phyloP scores from a whole-genome alignment of 2,888 invertebrate species.

The Blastobasis lacticolella region DNA sequence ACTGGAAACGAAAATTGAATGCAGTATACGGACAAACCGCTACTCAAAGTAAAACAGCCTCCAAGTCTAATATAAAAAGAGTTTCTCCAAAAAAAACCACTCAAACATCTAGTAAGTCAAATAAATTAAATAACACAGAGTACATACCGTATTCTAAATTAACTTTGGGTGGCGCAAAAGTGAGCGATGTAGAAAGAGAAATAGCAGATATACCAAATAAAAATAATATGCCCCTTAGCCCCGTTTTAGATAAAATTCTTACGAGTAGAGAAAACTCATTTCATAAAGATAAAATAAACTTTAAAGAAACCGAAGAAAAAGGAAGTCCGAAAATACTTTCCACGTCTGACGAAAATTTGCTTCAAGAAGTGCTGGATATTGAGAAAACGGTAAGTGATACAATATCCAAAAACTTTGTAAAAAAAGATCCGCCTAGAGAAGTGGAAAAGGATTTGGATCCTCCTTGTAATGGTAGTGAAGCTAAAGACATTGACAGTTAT shows the following conservation, averaged over 20 bases:
- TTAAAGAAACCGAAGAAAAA: conserved; percentile 21
- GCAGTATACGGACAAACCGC: conserved; percentile 40
- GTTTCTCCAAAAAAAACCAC: conserved; percentile 21
- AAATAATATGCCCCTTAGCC: conserved; percentile 44
- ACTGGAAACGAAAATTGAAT: conserved; percentile 56
- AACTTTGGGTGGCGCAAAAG: conserved; percentile 58
- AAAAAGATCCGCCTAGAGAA: conserved; percentile 17
- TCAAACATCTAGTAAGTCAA: conserved; percentile 1
- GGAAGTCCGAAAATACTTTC: conserved; percentile 39
- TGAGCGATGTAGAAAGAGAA: conserved; percentile 60
- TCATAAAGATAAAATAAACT: conserved; percentile 28
- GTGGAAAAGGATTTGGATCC: conserved; percentile 13
- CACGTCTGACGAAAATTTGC: conserved; percentile 62
- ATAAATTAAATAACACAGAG: conserved; percentile 39
- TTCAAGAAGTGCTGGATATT: conserved; percentile 59
- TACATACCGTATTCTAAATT: conserved; percentile 67
- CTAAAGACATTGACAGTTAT: conserved; percentile 43
- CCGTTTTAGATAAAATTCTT: conserved; percentile 55
- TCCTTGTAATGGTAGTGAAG: conserved; percentile 21
- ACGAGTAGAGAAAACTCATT: conserved; percentile 54
- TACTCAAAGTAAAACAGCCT: conserved; percentile 17
- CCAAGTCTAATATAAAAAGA: conserved; percentile 22
- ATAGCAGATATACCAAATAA: conserved; percentile 43
- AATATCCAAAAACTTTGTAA: conserved; percentile 30
- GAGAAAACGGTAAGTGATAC: conserved; percentile 49